A percentile compares a stretch with the other conserved stretches of the same genome.
Evolutionary conservation across 92 coral and sea anemone genomes (phyloP).

Genomic region (Plumapathes pennacea): DNA sequence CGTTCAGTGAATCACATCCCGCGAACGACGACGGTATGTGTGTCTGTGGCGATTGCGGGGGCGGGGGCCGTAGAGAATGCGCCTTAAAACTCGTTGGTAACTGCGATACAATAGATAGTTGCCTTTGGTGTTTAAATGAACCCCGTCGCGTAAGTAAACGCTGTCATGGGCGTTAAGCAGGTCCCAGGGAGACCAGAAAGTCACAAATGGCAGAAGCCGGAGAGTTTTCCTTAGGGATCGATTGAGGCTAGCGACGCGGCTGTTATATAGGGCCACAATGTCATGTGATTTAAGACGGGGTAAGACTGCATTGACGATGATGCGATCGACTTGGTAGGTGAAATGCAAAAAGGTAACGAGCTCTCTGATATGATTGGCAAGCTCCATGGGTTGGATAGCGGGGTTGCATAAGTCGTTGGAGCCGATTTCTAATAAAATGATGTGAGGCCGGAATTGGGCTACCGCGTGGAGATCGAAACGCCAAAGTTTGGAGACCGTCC

Average conservation of each 20-base stretch:
- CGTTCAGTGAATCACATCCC: no score
- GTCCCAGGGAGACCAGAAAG: slow-evolving; percentile 2
- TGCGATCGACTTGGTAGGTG: neutral
- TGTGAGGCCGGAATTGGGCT: neutral
- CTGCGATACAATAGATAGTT: neutral
- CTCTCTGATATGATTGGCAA: neutral
- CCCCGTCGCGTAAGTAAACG: neutral
- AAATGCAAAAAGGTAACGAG: neutral
- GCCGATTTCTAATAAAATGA: slow-evolving; percentile 1
- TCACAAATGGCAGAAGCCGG: neutral
- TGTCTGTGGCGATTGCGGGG: no score
- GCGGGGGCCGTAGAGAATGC: neutral
- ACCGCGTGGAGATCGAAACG: neutral
- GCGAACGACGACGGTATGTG: no score
- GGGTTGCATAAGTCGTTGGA: neutral
- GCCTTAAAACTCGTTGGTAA: neutral
- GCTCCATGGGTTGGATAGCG: neutral
- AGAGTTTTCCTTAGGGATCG: neutral
- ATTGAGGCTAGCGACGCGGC: neutral
- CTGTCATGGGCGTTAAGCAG: neutral
- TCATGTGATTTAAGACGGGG: neutral
- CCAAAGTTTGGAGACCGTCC: neutral
- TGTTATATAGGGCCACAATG: neutral
- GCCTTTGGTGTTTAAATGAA: neutral
- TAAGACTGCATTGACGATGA: neutral